Evolutionary conservation across 1,140 invertebrate species (phyloP), one percentile per base, ranked within the genome.

Genomic region (Dufourea novaeangliae): DNA sequence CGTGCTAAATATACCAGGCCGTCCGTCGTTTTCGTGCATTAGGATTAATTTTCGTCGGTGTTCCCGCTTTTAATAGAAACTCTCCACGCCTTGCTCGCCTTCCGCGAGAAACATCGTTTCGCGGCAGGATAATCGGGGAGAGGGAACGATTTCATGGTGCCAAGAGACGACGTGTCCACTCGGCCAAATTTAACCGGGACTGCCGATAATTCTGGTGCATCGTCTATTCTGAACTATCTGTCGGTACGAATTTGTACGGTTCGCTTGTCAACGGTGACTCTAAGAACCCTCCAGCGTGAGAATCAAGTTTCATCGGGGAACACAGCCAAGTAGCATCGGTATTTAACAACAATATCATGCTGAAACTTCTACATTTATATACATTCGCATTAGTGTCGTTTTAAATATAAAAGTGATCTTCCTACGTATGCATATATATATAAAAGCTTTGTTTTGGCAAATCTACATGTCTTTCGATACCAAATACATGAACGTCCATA

Each of bases 1-100:
- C 52, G 27, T n/a, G 20, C 39, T 68, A 75, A 75, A 75, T 75
- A 75, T 75, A 75, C 10, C 37, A n/a, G 27, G 3, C 6, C 22
- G 46, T 32, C 39, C 50, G 64, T 7, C 12, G 52, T 68, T 75
- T 68, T 68, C 73, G 63, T 59, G 64, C 63, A 59, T 68, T 37
- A 37, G 39, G 22, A 75, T 75, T 68, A 68, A 75, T 75, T 75
- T 75, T 59, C 72, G 54, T 8, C 63, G 37, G 29, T 54, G 52
- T 44, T n/a, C 14, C 52, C 37, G 63, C 52, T 76, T 68, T 76
- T 59, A 69, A 69, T 59, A 57, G 63, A 61, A n/a, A 5, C 20
- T 4, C 25, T 1, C 5, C 54, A 11, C 56, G 69, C 22, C 14
- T 4, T 32, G 32, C 20, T 25, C 72, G 37, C 5, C 27, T 37